Base-by-base conservation (phyloP, 2,888 invertebrate species). In the Drosophila macrospina region DNA sequence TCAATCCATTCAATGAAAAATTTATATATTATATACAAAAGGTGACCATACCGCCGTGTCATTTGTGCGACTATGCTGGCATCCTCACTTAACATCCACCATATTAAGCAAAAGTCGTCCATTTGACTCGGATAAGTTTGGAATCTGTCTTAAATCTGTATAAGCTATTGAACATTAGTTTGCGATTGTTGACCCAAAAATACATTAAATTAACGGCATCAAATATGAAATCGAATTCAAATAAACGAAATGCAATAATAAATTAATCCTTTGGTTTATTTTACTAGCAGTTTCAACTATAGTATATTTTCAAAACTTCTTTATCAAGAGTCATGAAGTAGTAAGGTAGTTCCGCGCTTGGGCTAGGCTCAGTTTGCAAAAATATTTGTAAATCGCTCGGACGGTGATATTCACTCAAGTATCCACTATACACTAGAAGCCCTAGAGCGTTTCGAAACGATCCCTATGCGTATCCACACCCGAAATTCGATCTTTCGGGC, bases 81-180 rank as follows among this genome's bases (percentile, higher is more conserved):
- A 81, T 81, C 81, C 81, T 81, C 81, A 82, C 50, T 44, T 8
- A 80, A 66, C 64, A 78, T 42, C 74, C n/a, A 24, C 7, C 50
- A 48, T 13, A 15, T 6, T 37, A 47, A 32, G 16, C 47, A 51
- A 54, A 60, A 42, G 64, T 57, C 63, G 57, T 30, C 44, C 50
- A 80, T 50, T 41, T 57, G 37, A 47, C 6, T 20, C 39, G 15
- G 16, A 15, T 15, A n/a, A 7, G 24, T 26, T 62, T 16, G 24
- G 13, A 5, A 32, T 57, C 13, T 26, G 28, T 34, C 39, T 15
- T 41, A 20, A 4, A 42, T 48, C 20, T 39, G 28, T 39, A 47
- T 13, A n/a, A 13, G 3, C 7, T 20, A 16, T 54, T 11, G 20
- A 24, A 54, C 24, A 13, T 44, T 15, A 5, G 26, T 8, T 34